Conservation (phyloP, 2,797 vertebrate genomes). For the Apodemus agrarius region DNA sequence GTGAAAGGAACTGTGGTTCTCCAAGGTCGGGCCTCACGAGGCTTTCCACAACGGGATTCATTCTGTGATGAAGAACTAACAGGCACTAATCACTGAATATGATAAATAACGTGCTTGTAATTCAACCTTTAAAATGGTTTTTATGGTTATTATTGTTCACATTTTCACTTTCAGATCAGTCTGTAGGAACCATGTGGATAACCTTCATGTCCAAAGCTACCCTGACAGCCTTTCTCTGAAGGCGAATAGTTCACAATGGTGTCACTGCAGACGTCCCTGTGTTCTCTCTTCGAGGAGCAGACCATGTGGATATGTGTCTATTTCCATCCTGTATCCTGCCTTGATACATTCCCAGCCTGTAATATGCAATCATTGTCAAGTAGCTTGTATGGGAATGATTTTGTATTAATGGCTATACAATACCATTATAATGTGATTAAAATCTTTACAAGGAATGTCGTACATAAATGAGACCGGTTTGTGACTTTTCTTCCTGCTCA, state of each 20-base stretch:
- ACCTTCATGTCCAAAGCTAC: background rate
- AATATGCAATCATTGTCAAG: background rate
- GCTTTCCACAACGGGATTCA: slow-evolving; percentile 49
- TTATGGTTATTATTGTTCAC: background rate
- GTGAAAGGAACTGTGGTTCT: slow-evolving; percentile 32
- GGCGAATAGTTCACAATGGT: background rate
- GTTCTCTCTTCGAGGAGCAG: background rate
- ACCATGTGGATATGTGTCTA: background rate
- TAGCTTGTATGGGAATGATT: background rate
- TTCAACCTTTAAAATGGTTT: slow-evolving; percentile 11
- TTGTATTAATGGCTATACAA: slow-evolving; percentile 27
- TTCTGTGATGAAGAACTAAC: slow-evolving; percentile 40
- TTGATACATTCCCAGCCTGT: background rate
- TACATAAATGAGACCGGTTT: slow-evolving; percentile 14
- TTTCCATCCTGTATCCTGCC: slow-evolving; percentile 1
- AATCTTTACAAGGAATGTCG: background rate
- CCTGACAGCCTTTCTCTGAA: background rate
- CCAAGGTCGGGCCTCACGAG: background rate
- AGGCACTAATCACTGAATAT: background rate
- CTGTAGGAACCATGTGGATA: background rate
- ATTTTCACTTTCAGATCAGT: background rate
- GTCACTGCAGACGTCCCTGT: too few relatives aligned
- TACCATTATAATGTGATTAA: slow-evolving; percentile 10
- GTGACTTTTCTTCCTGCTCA: slow-evolving; percentile 36
- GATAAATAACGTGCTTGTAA: background rate